phyloP scores from a whole-genome alignment of 2,888 invertebrate species.

The Blastobasis lacticolella region DNA sequence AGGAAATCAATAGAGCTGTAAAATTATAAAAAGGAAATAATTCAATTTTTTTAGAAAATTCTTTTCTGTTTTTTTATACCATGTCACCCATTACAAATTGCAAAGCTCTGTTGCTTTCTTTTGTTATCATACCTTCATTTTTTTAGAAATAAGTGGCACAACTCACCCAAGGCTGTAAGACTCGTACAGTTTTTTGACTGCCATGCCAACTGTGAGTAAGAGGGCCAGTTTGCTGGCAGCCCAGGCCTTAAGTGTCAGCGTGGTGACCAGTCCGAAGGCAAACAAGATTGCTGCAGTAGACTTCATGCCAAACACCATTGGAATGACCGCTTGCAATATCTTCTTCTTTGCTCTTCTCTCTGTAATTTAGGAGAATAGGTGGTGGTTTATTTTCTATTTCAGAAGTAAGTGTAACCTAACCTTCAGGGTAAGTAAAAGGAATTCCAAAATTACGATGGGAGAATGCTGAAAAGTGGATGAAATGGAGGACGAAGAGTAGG shows the following conservation, averaged over 20 bases:
- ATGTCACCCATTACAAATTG: too few relatives aligned
- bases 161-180: constrained; percentile 66
- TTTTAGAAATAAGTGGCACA: neutral
- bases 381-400: neutral
- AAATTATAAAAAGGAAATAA: too few relatives aligned
- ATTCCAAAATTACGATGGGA: too few relatives aligned
- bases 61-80: too few relatives aligned
- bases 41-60: too few relatives aligned
- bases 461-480: too few relatives aligned
- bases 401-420: neutral
- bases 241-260: constrained; percentile 79
- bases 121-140: too few relatives aligned
- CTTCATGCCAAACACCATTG: constrained; percentile 80
- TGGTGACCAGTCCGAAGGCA: constrained; percentile 74
- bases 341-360: constrained; percentile 73
- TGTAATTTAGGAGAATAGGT: constrained; percentile 20
- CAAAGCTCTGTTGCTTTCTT: too few relatives aligned
- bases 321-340: constrained; percentile 76
- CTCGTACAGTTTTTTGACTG: constrained; percentile 76
- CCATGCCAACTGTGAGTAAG: constrained; percentile 76
- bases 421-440: too few relatives aligned
- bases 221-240: constrained; percentile 81
- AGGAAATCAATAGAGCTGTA: too few relatives aligned
- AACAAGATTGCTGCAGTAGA: constrained; percentile 77
- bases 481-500: too few relatives aligned